Evolutionary conservation across 2,888 invertebrate species (phyloP).

Genomic region (Nemotelus nigrinus): DNA sequence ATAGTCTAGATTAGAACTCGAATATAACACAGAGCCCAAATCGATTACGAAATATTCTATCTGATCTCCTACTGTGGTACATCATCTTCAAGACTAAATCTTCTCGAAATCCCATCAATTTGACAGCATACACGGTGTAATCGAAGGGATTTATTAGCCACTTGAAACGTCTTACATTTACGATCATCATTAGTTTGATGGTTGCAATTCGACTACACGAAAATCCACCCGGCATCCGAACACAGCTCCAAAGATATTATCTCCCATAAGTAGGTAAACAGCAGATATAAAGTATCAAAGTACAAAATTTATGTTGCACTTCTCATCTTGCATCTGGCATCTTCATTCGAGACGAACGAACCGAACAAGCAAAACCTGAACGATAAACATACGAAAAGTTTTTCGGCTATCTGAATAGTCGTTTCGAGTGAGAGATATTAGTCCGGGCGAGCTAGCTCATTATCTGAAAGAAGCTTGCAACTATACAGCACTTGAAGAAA

Average conservation of each 20-base stretch:
- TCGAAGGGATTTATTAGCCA: constrained; percentile 26
- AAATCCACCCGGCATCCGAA: constrained; percentile 1
- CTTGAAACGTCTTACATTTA: constrained; percentile 32
- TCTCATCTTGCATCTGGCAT: constrained; percentile 24
- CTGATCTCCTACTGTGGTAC: not conserved
- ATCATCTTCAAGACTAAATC: not conserved
- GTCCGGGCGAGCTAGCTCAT: not conserved
- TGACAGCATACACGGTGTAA: constrained; percentile 11
- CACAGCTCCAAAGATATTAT: constrained; percentile 17
- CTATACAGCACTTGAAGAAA: constrained; percentile 13
- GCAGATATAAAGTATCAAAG: constrained; percentile 35
- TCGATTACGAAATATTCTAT: not conserved
- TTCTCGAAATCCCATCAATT: constrained; percentile 23
- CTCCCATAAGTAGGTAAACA: constrained; percentile 37
- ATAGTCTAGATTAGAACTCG: too few species aligned
- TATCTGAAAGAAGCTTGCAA: not conserved
- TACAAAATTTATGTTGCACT: constrained; percentile 34
- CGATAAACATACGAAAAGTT: constrained; percentile 27
- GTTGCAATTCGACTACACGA: not conserved
- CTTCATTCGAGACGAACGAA: not conserved
- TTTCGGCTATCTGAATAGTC: not conserved
- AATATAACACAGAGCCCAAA: too few species aligned
- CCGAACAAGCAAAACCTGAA: not conserved
- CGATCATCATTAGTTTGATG: constrained; percentile 20
- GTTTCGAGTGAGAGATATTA: not conserved